Evolutionary conservation across 1,140 invertebrate species (phyloP), one percentile per base, ranked within the genome.

Genomic region (Conus ventricosus): DNA sequence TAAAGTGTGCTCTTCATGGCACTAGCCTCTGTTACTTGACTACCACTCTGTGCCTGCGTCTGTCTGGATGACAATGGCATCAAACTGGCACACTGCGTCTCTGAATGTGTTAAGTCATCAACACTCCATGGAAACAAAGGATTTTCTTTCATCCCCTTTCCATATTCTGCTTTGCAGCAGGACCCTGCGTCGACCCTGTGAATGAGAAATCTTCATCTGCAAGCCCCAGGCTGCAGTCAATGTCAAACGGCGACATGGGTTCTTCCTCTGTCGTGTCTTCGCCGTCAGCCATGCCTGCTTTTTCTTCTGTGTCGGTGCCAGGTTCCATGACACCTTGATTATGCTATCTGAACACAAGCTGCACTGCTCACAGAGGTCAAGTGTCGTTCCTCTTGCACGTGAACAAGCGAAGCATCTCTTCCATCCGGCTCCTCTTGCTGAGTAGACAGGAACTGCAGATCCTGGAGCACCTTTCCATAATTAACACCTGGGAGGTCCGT

Each of bases 211-310:
- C 7, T 39, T 80, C 80, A 81, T 81, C 80, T 54, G 39, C 15
- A 81, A 81, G 51, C 17, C 80, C 80, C 10, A 81, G 51, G 51
- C 53, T 81, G 51, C 80, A 81, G 51, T 81, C 25, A 54, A 81
- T 81, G 80, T 81, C 80, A 81, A 81, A 81, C 10, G 80, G 80
- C 15, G 80, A 81, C 80, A 81, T 81, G 20, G 80, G 80, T 55
- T 53, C 80, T 54, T 23, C 23, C 7, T 81, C 80, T 6, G 80
- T 54, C 4, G 6, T 51, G 5, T 78, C 27, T 71, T 71, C 67
- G 0, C 17, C 10, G 10, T 71, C 67, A 71, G 17, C 23, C 6
- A 23, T 71, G 67, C 23, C 67, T 7, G 23, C 10, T 20, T 71
- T n/a, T 71, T 6, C 67, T 71, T 23, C 23, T 23, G 15, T 20